These are phyloP conservation scores for Stegostoma tigrinum DNA, from an alignment of 2,113 vertebrate genomes.

Conservation along the genomic window DNA sequence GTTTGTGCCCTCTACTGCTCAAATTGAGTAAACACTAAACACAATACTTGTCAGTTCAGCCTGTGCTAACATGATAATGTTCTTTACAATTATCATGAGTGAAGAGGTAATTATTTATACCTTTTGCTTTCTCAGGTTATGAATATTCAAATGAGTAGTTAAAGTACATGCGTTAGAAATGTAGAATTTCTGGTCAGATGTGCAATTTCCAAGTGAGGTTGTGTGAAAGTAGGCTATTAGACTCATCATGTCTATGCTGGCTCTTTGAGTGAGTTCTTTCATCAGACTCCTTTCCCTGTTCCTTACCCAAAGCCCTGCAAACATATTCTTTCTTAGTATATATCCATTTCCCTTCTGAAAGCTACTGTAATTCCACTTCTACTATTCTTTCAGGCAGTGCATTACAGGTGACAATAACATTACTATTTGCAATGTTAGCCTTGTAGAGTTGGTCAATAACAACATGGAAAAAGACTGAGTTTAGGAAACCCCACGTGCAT, in stretches of 20 bases:
- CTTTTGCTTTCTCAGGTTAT: neutral
- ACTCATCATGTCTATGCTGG: neutral
- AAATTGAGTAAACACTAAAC: constrained; percentile 9
- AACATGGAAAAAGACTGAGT: neutral
- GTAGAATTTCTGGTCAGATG: neutral
- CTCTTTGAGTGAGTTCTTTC: neutral
- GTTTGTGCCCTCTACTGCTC: constrained; percentile 24
- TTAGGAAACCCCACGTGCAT: neutral
- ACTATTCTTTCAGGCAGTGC: neutral
- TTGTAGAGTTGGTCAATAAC: neutral
- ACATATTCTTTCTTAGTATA: neutral
- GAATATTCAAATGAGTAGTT: neutral
- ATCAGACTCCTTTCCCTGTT: neutral
- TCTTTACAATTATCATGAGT: neutral
- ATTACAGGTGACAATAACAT: neutral
- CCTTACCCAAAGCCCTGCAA: neutral
- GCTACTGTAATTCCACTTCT: neutral
- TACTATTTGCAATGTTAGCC: neutral
- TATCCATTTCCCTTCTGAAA: neutral
- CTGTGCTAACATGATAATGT: neutral
- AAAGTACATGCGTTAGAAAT: neutral
- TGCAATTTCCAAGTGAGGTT: neutral
- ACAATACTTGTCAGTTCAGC: neutral
- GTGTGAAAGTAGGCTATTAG: neutral
- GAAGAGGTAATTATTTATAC: neutral